phyloP scores from a whole-genome alignment of 1,140 invertebrate species.

The Galendromus occidentalis region DNA sequence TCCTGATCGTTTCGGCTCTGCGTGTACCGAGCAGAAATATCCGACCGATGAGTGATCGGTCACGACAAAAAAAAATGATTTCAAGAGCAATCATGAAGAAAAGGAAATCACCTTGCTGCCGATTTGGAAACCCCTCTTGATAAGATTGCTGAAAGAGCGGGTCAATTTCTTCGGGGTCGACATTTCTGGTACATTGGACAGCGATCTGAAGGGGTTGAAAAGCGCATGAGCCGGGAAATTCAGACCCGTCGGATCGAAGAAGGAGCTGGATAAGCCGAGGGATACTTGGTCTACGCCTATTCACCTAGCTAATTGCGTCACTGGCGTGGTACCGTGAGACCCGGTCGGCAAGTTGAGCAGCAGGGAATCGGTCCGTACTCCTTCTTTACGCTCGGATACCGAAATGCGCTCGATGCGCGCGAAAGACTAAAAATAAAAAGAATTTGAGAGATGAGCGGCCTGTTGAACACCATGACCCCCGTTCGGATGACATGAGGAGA shows the following conservation, averaged over 20 bases:
- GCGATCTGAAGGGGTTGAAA: background rate
- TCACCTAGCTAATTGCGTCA: slow-evolving; percentile 9
- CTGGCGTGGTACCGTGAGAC: background rate
- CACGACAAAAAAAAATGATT: no score
- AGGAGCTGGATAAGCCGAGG: no score
- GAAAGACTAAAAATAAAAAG: no score
- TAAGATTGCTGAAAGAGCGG: background rate
- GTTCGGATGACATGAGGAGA: no score
- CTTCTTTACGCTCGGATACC: background rate
- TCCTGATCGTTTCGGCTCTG: no score
- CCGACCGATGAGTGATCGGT: no score
- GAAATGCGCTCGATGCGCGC: no score
- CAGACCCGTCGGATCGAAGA: no score
- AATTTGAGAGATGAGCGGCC: background rate
- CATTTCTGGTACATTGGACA: background rate
- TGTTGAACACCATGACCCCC: background rate
- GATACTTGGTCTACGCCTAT: no score
- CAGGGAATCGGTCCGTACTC: background rate
- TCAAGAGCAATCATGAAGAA: no score
- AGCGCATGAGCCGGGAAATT: no score
- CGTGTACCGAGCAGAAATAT: no score
- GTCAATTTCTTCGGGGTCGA: slow-evolving; percentile 2
- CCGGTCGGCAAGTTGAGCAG: background rate
- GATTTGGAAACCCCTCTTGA: background rate
- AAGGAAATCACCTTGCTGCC: background rate